phyloP scores from a whole-genome alignment of 2,888 invertebrate genomes.

The Chaitophorus viminalis region DNA sequence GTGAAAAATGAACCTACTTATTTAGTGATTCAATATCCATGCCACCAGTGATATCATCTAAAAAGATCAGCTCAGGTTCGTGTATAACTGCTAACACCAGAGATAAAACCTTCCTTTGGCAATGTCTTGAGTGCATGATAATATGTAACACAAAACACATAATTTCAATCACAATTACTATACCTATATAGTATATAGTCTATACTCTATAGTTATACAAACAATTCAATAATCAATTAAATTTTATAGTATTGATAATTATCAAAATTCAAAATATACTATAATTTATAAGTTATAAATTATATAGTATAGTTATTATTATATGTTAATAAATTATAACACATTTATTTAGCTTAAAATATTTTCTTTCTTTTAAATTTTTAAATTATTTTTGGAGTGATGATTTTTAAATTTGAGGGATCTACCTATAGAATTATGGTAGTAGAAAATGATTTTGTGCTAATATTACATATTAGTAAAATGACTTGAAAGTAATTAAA shows the following conservation, averaged over 20 bases:
- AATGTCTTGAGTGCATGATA: background rate
- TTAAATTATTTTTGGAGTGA: background rate
- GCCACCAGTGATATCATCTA: slow-evolving; percentile 53
- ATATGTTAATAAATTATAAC: too few species aligned
- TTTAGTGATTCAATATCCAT: slow-evolving; percentile 33
- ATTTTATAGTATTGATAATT: background rate
- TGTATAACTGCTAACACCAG: slow-evolving; percentile 40
- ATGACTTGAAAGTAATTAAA: too few species aligned
- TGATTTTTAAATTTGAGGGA: too few species aligned
- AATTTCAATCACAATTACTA: background rate
- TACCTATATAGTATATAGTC: too few species aligned
- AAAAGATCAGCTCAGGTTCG: slow-evolving; percentile 44
- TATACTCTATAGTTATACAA: background rate
- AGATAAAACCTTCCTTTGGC: slow-evolving; percentile 41
- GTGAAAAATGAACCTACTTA: slow-evolving; percentile 33
- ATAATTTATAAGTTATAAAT: too few species aligned
- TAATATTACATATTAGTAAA: too few species aligned
- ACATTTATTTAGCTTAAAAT: background rate
- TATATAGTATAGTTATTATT: too few species aligned
- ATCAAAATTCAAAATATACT: background rate
- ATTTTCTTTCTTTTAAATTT: background rate
- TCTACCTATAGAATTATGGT: too few species aligned
- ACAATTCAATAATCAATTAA: too few species aligned
- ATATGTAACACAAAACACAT: background rate
- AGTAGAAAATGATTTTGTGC: too few species aligned